phyloP scores from a whole-genome alignment of 2,113 vertebrate species.

The Sminthopsis crassicaudata region DNA sequence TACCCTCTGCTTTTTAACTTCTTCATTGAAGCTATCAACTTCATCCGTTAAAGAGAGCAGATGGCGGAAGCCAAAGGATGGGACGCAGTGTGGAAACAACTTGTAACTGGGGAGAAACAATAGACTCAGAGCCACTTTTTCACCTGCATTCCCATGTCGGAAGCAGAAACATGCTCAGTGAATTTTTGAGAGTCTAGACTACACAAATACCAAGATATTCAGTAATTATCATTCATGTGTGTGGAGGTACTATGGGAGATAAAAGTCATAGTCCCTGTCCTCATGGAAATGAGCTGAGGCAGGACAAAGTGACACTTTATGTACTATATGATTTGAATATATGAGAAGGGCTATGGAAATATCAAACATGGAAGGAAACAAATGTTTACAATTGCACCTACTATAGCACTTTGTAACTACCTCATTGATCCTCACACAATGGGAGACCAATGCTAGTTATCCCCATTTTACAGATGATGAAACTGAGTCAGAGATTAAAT shows the following conservation, averaged over 20 bases:
- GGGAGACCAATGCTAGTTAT: not conserved
- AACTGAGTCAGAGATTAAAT: not conserved
- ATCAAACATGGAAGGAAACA: rapidly evolving
- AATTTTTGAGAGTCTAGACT: too few relatives aligned
- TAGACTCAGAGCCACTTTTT: conserved; percentile 36
- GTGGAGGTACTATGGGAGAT: rapidly evolving
- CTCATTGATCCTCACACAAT: not conserved
- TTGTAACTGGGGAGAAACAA: conserved; percentile 90
- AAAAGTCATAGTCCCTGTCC: not conserved
- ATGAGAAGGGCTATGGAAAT: not conserved
- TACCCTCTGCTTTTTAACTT: conserved; percentile 96
- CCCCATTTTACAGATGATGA: not conserved
- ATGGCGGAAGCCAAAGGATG: conserved; percentile 97
- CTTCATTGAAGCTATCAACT: conserved; percentile 95
- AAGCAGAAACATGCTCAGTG: not conserved
- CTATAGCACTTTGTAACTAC: not conserved
- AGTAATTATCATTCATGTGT: not conserved
- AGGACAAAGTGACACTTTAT: not conserved
- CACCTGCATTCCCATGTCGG: not conserved
- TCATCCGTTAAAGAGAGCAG: conserved; percentile 95
- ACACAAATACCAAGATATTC: not conserved
- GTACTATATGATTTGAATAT: not conserved
- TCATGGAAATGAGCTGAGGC: not conserved
- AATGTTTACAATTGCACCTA: not conserved
- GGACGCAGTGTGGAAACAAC: conserved; percentile 93